phyloP scores from a whole-genome alignment of 2,888 invertebrate species.

The Apodemia duryi region DNA sequence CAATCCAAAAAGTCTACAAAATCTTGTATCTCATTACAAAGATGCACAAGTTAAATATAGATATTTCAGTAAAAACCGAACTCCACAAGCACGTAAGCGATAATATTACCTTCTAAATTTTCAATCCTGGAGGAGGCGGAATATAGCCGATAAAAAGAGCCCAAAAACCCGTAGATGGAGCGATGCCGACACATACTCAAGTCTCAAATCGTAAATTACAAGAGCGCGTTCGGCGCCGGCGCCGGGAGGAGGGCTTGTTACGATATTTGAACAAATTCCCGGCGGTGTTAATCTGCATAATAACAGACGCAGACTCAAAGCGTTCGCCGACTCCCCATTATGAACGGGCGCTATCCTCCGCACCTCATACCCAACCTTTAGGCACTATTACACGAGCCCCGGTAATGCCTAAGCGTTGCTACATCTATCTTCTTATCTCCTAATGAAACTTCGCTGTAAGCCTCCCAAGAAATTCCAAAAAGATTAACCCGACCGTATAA shows the following conservation, averaged over 20 bases:
- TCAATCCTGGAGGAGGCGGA: slow-evolving; percentile 40
- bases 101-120: slow-evolving; percentile 40
- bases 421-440: slow-evolving; percentile 15
- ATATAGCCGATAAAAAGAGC: slow-evolving; percentile 54
- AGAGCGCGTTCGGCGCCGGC: slow-evolving; percentile 68
- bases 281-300: slow-evolving; percentile 80
- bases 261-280: slow-evolving; percentile 79
- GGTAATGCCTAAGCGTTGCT: slow-evolving; percentile 9
- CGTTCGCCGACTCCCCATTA: slow-evolving; percentile 72
- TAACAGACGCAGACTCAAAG: slow-evolving; percentile 74
- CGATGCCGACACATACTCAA: slow-evolving; percentile 68
- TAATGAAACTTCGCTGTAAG: slow-evolving; percentile 14
- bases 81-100: slow-evolving; percentile 19
- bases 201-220: slow-evolving; percentile 71
- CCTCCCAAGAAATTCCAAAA: slow-evolving; percentile 11
- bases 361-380: slow-evolving; percentile 22
- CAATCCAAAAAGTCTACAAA: not conserved
- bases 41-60: slow-evolving; percentile 9
- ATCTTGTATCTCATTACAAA: not conserved
- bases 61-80: not conserved
- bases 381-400: slow-evolving; percentile 3
- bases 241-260: slow-evolving; percentile 75
- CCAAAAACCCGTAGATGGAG: slow-evolving; percentile 50
- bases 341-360: slow-evolving; percentile 73
- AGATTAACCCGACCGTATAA: slow-evolving; percentile 6